These are phyloP conservation scores for Nasonia vitripennis DNA, from an alignment of 1,140 invertebrate genomes.

Conservation along the genomic window DNA sequence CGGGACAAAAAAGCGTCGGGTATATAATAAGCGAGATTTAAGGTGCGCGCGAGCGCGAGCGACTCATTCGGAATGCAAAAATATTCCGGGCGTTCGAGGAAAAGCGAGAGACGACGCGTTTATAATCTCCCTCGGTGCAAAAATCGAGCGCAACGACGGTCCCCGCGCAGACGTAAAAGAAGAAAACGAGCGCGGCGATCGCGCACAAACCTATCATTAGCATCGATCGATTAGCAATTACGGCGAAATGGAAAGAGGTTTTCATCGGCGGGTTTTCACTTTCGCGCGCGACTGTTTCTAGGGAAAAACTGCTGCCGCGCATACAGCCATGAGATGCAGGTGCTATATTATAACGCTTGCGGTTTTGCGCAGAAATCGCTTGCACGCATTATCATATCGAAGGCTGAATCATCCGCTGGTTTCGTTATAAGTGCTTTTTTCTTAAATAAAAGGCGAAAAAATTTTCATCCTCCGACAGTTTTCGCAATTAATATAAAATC, in stretches of 20 bases:
- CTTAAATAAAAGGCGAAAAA: neutral
- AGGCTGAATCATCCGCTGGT: too few species aligned
- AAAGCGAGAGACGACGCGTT: neutral
- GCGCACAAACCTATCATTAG: constrained; percentile 36
- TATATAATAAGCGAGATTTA: constrained; percentile 12
- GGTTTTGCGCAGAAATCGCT: neutral
- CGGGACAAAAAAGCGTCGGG: neutral
- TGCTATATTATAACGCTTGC: neutral
- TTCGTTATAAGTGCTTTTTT: too few species aligned
- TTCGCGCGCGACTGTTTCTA: neutral
- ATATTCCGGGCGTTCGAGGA: constrained; percentile 29
- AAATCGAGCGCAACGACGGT: constrained; percentile 13
- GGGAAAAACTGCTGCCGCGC: neutral
- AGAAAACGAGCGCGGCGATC: neutral
- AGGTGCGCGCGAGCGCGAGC: too few species aligned
- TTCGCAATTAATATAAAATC: neutral
- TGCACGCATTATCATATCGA: too few species aligned
- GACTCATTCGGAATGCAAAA: constrained; percentile 21
- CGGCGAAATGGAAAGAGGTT: constrained; percentile 25
- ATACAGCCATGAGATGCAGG: neutral
- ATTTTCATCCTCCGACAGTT: neutral
- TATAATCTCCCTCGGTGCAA: constrained; percentile 8
- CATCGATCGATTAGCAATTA: constrained; percentile 49
- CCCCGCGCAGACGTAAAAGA: constrained; percentile 11
- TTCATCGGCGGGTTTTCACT: constrained; percentile 41